Percentiles rank a stretch among this genome's conserved stretches.
These are phyloP conservation scores for Anabas testudineus DNA, from an alignment of 2,797 vertebrate species.

Conservation along the genomic window DNA sequence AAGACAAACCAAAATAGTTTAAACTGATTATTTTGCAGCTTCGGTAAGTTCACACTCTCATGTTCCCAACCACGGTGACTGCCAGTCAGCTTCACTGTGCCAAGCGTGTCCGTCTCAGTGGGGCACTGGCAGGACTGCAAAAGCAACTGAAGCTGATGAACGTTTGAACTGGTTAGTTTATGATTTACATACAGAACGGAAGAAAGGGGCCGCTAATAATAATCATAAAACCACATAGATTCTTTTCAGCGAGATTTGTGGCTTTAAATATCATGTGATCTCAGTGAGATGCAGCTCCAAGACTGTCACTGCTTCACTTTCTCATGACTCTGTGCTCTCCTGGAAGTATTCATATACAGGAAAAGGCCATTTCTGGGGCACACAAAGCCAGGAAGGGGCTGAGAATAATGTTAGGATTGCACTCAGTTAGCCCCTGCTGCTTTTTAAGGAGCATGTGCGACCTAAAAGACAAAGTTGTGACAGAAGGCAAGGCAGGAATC, in stretches of 20 bases:
- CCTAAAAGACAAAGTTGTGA: constrained; percentile 71
- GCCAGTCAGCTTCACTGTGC: background rate
- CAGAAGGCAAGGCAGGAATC: constrained; percentile 79
- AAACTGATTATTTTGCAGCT: background rate
- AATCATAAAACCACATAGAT: background rate
- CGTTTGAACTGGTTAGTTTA: background rate
- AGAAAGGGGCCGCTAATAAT: background rate
- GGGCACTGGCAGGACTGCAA: background rate
- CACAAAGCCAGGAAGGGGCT: constrained; percentile 84
- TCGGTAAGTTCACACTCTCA: background rate
- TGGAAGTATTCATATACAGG: constrained; percentile 65
- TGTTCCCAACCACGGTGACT: background rate
- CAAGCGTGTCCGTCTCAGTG: background rate
- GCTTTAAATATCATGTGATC: constrained; percentile 20
- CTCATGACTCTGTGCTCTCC: constrained; percentile 65
- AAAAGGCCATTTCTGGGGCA: constrained; percentile 69
- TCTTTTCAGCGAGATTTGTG: background rate
- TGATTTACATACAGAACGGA: background rate
- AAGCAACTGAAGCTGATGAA: background rate
- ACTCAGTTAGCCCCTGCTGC: constrained; percentile 47
- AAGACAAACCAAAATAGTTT: background rate
- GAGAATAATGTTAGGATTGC: constrained; percentile 76
- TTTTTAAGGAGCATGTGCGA: constrained; percentile 70
- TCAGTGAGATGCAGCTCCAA: constrained; percentile 33
- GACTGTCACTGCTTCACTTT: constrained; percentile 57